Evolutionary conservation across 2,113 vertebrate species (phyloP), one percentile per base, ranked within the genome.

Genomic region (Grallaria varia): DNA sequence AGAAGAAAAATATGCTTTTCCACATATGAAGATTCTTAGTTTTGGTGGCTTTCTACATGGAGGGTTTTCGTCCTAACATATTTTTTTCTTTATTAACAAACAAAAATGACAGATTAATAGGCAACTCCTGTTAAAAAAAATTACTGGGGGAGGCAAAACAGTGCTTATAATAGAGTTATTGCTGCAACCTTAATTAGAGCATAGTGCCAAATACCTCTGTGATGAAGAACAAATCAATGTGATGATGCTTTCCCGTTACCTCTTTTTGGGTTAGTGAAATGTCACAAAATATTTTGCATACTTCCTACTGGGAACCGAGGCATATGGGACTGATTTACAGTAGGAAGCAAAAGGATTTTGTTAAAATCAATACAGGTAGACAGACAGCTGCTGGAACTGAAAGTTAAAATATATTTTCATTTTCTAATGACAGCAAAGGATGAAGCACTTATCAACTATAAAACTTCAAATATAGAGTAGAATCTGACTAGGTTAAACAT

Each of bases 81-180:
- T 56, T 75, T 87, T 87, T 78, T 93, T 69, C 27, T 82, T 88
- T 85, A 79, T 80, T 80, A 91, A 35, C 89, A 94, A 95, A 87
- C 33, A 83, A 85, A 93, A 84, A 44, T 15, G 71, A 53, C 59
- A 90, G 63, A 93, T 71, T 67, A 85, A 89, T 83, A 85, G 71
- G 81, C 76, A 66, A 85, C 27, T 56, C 47, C 39, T 87, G 60
- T 79, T 85, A 84, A 94, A 96, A 94, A 96, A 93, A 90, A 83
- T 50, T 83, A 84, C 68, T 0, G 2, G 63, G 55, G 75, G 67
- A 93, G 59, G 84, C 45, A 91, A 94, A 94, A 44, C 63, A 85
- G 24, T 35, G 67, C 55, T 95, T 93, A 33, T 73, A 80, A 80
- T 71, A 59, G 52, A 69, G 49, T 83, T 94, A 88, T 12, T 91